These are phyloP conservation scores for Lycaon pictus DNA, from an alignment of 2,113 vertebrate genomes.

Conservation along the genomic window DNA sequence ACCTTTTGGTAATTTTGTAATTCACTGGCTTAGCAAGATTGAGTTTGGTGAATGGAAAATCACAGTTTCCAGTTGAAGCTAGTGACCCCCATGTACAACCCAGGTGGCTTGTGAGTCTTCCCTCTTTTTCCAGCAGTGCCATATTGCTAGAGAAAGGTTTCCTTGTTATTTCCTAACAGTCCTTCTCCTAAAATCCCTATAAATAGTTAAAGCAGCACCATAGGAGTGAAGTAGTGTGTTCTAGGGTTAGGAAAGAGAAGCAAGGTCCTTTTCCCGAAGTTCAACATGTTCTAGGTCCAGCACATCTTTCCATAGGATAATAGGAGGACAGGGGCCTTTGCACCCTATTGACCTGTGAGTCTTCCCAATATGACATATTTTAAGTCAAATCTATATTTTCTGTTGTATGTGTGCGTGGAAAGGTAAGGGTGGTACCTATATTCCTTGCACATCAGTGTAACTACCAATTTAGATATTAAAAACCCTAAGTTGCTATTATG, in stretches of 20 bases:
- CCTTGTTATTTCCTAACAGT: background rate
- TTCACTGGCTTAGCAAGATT: background rate
- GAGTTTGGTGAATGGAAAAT: background rate
- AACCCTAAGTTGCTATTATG: background rate
- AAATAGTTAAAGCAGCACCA: background rate
- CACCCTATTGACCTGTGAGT: background rate
- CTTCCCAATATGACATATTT: background rate
- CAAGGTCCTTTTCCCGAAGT: background rate
- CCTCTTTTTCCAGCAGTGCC: background rate
- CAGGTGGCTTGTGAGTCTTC: background rate
- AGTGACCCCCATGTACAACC: background rate
- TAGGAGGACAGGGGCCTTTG: background rate
- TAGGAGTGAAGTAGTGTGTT: background rate
- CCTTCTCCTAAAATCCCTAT: background rate
- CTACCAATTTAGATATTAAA: background rate
- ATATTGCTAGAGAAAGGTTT: background rate
- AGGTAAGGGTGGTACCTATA: rapidly evolving
- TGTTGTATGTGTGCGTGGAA: background rate
- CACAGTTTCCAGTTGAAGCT: background rate
- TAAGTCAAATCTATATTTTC: background rate
- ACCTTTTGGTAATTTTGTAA: background rate
- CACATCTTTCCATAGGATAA: background rate
- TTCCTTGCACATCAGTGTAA: background rate
- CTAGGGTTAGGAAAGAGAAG: background rate
- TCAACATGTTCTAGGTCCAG: background rate